Evolutionary conservation across 37 sponge, comb jelly and placozoan species (phyloP), one percentile per base, ranked within the genome.

Genomic region (Agelas oroides): DNA sequence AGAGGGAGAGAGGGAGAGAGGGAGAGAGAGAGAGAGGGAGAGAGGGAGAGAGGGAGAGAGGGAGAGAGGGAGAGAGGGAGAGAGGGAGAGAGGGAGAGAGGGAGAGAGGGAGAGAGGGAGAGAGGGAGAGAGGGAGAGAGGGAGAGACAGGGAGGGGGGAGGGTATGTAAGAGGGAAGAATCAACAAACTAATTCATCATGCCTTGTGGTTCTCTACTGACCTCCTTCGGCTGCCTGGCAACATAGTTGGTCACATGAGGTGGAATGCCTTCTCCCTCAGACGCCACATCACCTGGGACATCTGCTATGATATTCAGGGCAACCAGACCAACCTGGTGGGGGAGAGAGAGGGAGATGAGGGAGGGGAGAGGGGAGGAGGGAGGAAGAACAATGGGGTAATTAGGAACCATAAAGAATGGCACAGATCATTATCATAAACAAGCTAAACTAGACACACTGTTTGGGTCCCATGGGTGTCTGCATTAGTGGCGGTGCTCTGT

Each of bases 261-360:
- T 67, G 80, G 34, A 0, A 53, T 53, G 19, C 5, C 5, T 31
- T 34, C 12, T 14, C 30, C 46, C 12, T 71, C 71, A 21, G 53
- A 73, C 8, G 5, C 33, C 0, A 1, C 70, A 30, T 63, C n/a
- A 19, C 23, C 11, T 18, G 64, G 56, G 53, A 31, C 36, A 23
- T 94, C 91, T 8, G 80, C 95, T 38, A 94, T 68, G 27, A 94
- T 64, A 72, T 94, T 94, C 27, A 94, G 40, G 28, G 95, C 95
- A 71, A 94, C 95, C 25, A 94, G 27, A 28, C 95, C 86, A 12
- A 94, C 95, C 91, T 90, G 32, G 62, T 14, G 62, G 5, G 62
- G 62, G 62, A 61, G 12, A 14, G 62, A 25, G 62, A 25, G 62
- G 62, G 62, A 5, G 55, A 3, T 53, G 21, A 74, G 14, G 46